Conservation (phyloP, 2,797 vertebrate genomes). For the Cynopterus sphinx region DNA sequence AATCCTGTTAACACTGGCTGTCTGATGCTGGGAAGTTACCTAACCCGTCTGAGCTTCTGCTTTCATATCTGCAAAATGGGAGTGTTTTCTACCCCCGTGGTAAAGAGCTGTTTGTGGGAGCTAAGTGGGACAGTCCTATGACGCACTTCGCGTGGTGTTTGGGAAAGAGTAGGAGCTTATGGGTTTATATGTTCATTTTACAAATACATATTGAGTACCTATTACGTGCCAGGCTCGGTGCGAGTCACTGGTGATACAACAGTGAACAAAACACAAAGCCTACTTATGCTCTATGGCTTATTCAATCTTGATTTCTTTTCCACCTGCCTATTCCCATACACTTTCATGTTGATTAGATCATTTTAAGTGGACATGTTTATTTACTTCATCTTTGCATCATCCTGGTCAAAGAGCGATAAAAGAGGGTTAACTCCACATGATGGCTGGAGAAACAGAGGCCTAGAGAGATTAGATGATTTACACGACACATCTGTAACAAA, state of each 20-base stretch:
- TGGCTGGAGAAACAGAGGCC: background rate
- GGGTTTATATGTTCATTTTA: background rate
- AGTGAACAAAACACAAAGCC: background rate
- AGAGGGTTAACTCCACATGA: background rate
- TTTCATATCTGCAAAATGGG: background rate
- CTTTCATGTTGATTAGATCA: background rate
- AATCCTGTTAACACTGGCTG: background rate
- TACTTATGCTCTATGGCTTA: background rate
- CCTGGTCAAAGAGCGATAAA: background rate
- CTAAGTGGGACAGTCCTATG: background rate
- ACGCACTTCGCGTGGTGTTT: background rate
- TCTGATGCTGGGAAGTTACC: background rate
- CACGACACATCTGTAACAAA: background rate
- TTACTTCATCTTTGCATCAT: background rate
- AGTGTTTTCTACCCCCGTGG: background rate
- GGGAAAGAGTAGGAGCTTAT: background rate
- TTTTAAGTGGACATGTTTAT: conserved; percentile 39
- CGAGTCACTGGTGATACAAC: background rate
- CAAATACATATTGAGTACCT: background rate
- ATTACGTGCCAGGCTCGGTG: background rate
- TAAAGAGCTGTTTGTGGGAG: background rate
- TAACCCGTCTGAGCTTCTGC: background rate
- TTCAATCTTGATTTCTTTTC: background rate
- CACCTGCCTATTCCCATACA: background rate
- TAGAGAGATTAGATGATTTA: background rate